A percentile compares a stretch with the other conserved stretches of the same genome.
phyloP scores from a whole-genome alignment of 2,888 invertebrate species.

The Pediacus dermestoides region DNA sequence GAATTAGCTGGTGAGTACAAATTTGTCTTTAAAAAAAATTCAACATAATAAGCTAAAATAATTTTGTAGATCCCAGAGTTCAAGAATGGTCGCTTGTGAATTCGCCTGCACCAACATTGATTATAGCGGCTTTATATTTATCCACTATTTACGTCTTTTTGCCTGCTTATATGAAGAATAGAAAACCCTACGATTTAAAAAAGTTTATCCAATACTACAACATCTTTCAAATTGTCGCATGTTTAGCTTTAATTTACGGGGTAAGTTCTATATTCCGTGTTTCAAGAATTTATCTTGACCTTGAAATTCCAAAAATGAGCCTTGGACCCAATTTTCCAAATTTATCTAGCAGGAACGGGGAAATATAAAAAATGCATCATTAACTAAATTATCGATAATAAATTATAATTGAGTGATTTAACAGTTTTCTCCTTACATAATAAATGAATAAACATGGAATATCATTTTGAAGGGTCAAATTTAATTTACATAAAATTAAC shows the following conservation, averaged over 20 bases:
- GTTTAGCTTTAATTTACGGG: slow-evolving; percentile 64
- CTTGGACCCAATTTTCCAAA: no score
- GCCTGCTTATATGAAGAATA: slow-evolving; percentile 65
- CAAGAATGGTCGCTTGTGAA: slow-evolving; percentile 55
- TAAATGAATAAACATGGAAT: no score
- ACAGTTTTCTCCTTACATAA: no score
- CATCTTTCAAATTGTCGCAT: slow-evolving; percentile 71
- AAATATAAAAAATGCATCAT: no score
- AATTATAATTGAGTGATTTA: no score
- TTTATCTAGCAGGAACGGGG: no score
- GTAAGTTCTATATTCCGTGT: slow-evolving; percentile 53
- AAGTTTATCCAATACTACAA: slow-evolving; percentile 72
- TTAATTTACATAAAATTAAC: no score
- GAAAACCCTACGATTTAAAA: slow-evolving; percentile 64
- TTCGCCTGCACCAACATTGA: slow-evolving; percentile 50
- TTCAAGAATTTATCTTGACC: slow-evolving; percentile 7
- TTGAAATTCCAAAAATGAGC: no score
- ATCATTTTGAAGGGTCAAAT: no score
- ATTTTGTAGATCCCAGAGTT: slow-evolving; percentile 48
- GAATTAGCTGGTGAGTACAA: slow-evolving; percentile 50
- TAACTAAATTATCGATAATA: no score
- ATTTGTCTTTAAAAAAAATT: slow-evolving; percentile 2
- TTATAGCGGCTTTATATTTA: slow-evolving; percentile 52
- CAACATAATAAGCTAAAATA: slow-evolving; percentile 1
- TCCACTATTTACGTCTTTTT: slow-evolving; percentile 52